Base-by-base conservation (phyloP, 2,113 vertebrate genomes). In the Barnardius zonarius region DNA sequence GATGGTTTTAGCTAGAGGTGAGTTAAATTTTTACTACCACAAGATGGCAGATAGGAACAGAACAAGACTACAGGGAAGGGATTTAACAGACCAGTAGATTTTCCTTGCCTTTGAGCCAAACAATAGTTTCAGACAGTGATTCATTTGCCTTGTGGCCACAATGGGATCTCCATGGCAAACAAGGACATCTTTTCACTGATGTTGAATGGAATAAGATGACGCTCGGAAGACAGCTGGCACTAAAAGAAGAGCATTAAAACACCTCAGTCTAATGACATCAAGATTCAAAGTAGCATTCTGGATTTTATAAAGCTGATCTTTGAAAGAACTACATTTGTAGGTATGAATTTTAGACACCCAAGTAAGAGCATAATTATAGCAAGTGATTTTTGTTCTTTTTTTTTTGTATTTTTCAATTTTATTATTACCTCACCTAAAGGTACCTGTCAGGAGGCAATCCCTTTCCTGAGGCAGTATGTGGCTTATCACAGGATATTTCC, bases 21-120 rank as follows among this genome's bases (percentile, higher is more conserved):
- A 57, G 61, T 30, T 51, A 44, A 67, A 59, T 59, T 35, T 75
- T 55, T 41, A 31, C 30, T 76, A 61, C 96, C 97, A 97, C 95
- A 72, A 97, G 97, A 76, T 97, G 97, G 97, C 95, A 94, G 73
- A 52, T 17, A 5, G 51, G 54, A 95, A 92, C 67, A 93, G 85
- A 44, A 44, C 35, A 95, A 90, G 57, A 44, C 17, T 69, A 22
- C 14, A 25, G 31, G 16, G 39, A 62, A 11, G 5, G 14, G 7
- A 33, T 55, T 95, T 39, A 61, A 54, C 13, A 44, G 41, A 89
- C 11, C 6, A 27, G 13, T 31, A 15, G 20, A 8, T 43, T 91
- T 83, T 76, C 27, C 9, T 52, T 24, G 62, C 2, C 18, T 88
- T 51, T 61, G n/a, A 72, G 19, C 2, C 20, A 92, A 76, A 46